Evolutionary conservation across 1,140 invertebrate genomes (phyloP).

Genomic region (Drosophila aff.): DNA sequence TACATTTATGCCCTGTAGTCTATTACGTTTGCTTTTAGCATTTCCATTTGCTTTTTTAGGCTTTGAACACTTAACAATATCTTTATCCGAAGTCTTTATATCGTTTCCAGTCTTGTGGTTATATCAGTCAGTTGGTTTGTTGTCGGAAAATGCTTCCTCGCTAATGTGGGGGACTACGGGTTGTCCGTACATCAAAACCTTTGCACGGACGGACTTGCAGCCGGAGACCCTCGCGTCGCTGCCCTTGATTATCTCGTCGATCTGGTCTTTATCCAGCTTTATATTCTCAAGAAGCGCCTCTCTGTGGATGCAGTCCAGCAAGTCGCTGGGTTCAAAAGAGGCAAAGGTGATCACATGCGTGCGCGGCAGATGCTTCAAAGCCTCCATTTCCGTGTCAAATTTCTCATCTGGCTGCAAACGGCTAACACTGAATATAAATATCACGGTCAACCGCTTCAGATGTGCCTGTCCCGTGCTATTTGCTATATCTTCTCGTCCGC

Average conservation of each 20-base stretch:
- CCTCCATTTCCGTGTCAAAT: conserved; percentile 86
- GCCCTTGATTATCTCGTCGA: conserved; percentile 4
- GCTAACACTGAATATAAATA: conserved; percentile 13
- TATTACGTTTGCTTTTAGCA: neutral
- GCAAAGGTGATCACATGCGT: conserved; percentile 86
- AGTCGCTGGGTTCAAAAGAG: neutral
- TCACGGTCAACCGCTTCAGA: conserved; percentile 10
- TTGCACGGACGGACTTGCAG: conserved; percentile 5
- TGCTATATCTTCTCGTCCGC: neutral
- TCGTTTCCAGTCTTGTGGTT: neutral
- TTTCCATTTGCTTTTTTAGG: neutral
- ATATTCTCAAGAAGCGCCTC: neutral
- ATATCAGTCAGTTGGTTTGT: neutral
- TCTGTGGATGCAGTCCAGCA: conserved; percentile 2
- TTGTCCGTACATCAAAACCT: conserved; percentile 1
- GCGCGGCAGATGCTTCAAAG: conserved; percentile 86
- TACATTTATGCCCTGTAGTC: neutral
- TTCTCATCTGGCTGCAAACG: conserved; percentile 3
- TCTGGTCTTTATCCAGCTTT: neutral
- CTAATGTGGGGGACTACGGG: neutral
- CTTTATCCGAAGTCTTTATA: neutral
- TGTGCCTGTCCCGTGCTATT: conserved; percentile 15
- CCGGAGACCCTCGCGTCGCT: conserved; percentile 1
- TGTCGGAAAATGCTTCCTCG: neutral
- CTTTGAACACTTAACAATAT: neutral